Evolutionary conservation across 2,797 vertebrate species (phyloP).

Genomic region (Labeo calbasu): DNA sequence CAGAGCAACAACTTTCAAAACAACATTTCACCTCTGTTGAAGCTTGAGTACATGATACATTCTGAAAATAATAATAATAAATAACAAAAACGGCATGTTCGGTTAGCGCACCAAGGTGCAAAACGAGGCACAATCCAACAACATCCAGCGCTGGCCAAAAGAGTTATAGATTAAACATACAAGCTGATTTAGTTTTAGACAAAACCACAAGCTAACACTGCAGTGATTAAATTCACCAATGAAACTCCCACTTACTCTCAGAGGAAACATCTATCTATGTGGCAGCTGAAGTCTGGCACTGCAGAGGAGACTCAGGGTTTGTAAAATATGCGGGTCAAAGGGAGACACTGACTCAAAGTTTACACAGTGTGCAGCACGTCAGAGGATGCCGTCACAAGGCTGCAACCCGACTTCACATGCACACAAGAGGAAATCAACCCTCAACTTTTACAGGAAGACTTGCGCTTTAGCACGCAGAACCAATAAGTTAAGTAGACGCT

Average conservation of each 20-base stretch:
- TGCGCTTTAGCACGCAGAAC: neutral
- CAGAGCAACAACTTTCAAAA: neutral
- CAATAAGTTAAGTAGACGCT: neutral
- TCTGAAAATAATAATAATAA: neutral
- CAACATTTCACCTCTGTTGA: neutral
- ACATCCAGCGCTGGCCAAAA: neutral
- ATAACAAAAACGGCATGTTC: neutral
- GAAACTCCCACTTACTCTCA: neutral
- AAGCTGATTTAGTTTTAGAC: neutral
- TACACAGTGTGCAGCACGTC: conserved; percentile 33
- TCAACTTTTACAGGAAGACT: conserved; percentile 9
- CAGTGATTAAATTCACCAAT: conserved; percentile 42
- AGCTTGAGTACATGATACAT: neutral
- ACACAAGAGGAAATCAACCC: conserved; percentile 18
- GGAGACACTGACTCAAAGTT: conserved; percentile 23
- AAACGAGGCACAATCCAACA: neutral
- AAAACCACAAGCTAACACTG: conserved; percentile 32
- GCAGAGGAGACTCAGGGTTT: neutral
- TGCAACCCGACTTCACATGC: conserved; percentile 40
- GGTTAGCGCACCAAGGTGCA: neutral
- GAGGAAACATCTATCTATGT: conserved; percentile 32
- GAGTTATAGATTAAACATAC: neutral
- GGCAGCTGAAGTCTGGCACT: conserved; percentile 3
- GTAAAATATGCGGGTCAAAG: conserved; percentile 35
- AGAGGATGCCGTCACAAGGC: conserved; percentile 19